Evolutionary conservation across 1,140 invertebrate species (phyloP).

Genomic region (Periplaneta americana): DNA sequence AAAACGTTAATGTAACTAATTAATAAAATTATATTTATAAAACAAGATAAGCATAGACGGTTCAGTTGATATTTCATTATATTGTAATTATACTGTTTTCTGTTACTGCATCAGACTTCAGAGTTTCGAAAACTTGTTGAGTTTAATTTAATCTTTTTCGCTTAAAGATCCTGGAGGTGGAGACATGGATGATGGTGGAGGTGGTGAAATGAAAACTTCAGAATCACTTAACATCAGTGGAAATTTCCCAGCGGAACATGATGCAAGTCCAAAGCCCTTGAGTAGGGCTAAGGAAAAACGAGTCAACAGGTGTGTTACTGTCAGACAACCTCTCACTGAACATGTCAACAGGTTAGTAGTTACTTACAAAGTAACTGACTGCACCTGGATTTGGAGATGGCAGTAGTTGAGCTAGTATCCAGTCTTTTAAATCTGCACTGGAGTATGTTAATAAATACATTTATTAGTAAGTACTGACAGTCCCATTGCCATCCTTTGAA

Average conservation of each 20-base stretch:
- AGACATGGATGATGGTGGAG: conserved; percentile 31
- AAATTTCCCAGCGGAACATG: conserved; percentile 36
- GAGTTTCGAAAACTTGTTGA: no score
- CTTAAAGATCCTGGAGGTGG: conserved; percentile 29
- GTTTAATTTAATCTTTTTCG: background rate
- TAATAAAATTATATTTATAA: no score
- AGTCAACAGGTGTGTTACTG: conserved; percentile 24
- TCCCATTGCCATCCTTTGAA: background rate
- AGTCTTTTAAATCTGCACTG: background rate
- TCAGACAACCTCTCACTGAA: conserved; percentile 18
- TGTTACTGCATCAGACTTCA: no score
- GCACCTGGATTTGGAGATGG: background rate
- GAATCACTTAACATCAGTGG: conserved; percentile 20
- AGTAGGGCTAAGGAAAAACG: conserved; percentile 41
- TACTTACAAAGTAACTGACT: background rate
- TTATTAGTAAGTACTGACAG: background rate
- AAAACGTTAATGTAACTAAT: no score
- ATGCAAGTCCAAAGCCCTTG: conserved; percentile 44
- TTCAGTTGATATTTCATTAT: no score
- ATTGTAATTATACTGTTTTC: no score
- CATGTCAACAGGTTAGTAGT: conserved; percentile 19
- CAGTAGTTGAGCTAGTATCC: background rate
- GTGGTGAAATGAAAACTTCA: conserved; percentile 20
- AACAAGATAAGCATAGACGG: no score
- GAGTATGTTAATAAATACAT: background rate